phyloP scores from a whole-genome alignment of 2,113 vertebrate species.

The Beaufortia kweichowensis region DNA sequence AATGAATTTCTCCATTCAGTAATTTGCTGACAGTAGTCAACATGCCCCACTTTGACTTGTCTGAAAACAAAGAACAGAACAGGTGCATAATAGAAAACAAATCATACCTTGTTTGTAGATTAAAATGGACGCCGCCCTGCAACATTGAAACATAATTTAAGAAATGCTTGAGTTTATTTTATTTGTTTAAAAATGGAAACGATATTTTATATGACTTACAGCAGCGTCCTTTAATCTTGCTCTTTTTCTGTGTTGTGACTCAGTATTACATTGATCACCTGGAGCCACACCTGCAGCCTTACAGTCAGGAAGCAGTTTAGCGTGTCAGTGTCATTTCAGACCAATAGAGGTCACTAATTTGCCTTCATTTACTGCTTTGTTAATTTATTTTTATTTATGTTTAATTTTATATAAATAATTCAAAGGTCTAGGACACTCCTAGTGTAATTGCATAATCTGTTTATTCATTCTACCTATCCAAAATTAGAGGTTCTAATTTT shows the following conservation, averaged over 20 bases:
- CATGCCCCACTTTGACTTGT: constrained; percentile 3
- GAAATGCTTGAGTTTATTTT: background rate
- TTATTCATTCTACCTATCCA: too few relatives aligned
- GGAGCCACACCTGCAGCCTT: constrained; percentile 65
- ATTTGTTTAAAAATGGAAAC: background rate
- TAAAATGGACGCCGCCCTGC: constrained; percentile 80
- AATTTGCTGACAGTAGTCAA: constrained; percentile 14
- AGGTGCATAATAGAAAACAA: constrained; percentile 50
- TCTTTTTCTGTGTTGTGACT: constrained; percentile 68
- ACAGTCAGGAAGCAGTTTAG: constrained; percentile 40
- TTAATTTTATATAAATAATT: too few relatives aligned
- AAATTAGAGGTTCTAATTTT: too few relatives aligned
- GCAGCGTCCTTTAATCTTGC: constrained; percentile 80
- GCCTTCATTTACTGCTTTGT: background rate
- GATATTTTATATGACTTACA: constrained; percentile 66
- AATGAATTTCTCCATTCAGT: background rate
- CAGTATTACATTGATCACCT: constrained; percentile 31
- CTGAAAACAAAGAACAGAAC: constrained; percentile 51
- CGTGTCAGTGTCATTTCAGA: background rate
- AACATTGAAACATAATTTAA: constrained; percentile 52
- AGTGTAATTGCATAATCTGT: too few relatives aligned
- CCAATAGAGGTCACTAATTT: constrained; percentile 49
- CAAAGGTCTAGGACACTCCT: too few relatives aligned
- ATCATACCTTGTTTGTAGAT: constrained; percentile 69
- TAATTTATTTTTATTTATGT: too few relatives aligned